phyloP scores from a whole-genome alignment of 2,113 vertebrate genomes.

The Oplegnathus fasciatus region DNA sequence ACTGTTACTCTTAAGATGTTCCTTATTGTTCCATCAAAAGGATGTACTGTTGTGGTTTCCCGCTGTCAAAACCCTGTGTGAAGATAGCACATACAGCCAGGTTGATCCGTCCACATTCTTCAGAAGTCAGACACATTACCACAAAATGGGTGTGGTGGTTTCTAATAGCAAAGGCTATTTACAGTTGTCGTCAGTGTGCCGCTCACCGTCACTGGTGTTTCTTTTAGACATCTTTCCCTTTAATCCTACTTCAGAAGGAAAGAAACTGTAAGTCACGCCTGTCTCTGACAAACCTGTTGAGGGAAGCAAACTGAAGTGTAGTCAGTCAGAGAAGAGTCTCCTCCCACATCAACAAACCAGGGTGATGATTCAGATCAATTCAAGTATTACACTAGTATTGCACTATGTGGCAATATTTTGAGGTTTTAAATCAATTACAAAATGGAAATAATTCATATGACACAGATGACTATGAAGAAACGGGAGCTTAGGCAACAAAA shows the following conservation, averaged over 20 bases:
- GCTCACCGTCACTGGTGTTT: conserved; percentile 9
- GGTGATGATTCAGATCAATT: not conserved
- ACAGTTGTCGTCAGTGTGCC: conserved; percentile 12
- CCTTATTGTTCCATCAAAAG: not conserved
- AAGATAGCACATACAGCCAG: not conserved
- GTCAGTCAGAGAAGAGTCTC: not conserved
- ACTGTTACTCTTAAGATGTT: not conserved
- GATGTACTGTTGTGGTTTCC: not conserved
- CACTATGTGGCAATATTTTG: not conserved
- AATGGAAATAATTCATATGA: not conserved
- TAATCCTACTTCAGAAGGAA: conserved; percentile 10
- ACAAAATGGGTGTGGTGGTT: conserved; percentile 55
- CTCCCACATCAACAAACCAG: not conserved
- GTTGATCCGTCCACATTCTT: conserved; percentile 65
- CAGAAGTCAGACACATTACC: conserved; percentile 21
- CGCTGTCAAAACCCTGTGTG: conserved; percentile 7
- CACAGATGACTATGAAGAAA: not conserved
- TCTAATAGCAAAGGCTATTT: conserved; percentile 32
- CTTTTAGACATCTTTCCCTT: conserved; percentile 27
- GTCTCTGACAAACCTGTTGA: conserved; percentile 50
- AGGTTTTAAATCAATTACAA: not conserved
- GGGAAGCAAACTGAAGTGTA: not conserved
- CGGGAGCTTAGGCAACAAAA: not conserved
- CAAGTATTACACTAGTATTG: not conserved
- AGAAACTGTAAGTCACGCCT: not conserved